A percentile compares a stretch with the other conserved stretches of the same genome.
Conservation (phyloP, 2,113 vertebrate species). For the Psophia crepitans region DNA sequence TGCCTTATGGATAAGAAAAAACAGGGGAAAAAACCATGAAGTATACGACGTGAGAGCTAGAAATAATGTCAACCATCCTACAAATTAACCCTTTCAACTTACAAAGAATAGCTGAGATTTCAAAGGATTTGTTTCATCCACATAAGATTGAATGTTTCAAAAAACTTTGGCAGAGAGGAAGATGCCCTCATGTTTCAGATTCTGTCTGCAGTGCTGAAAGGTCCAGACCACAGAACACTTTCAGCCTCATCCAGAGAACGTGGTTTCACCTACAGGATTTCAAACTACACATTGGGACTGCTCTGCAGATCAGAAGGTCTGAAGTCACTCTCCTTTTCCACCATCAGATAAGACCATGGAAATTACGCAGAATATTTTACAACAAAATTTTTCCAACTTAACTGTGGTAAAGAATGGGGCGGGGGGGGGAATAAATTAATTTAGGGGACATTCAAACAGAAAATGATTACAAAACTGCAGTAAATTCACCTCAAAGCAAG, state of each 20-base stretch:
- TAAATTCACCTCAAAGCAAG: not conserved
- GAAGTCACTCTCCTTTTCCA: not conserved
- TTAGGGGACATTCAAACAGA: not conserved
- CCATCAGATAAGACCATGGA: not conserved
- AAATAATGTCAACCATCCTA: not conserved
- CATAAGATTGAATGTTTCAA: not conserved
- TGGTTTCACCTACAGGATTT: not conserved
- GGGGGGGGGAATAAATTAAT: not conserved
- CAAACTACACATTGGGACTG: not conserved
- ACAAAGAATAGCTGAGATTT: not conserved
- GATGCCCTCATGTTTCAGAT: not conserved
- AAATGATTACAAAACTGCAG: not conserved
- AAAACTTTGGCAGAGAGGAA: not conserved
- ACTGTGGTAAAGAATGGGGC: not conserved
- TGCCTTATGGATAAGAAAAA: not conserved
- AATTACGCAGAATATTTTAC: not conserved
- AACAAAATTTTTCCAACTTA: not conserved
- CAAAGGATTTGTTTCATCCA: not conserved
- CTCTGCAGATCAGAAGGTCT: not conserved
- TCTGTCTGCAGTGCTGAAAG: not conserved
- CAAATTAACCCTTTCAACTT: not conserved
- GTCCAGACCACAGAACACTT: not conserved
- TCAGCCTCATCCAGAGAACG: not conserved
- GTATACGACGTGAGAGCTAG: not conserved
- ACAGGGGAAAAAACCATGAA: accelerated